Percentiles rank a stretch among this genome's conserved stretches.
These are phyloP conservation scores for Ypsolopha scabrella DNA, from an alignment of 2,888 invertebrate genomes.

Conservation along the genomic window DNA sequence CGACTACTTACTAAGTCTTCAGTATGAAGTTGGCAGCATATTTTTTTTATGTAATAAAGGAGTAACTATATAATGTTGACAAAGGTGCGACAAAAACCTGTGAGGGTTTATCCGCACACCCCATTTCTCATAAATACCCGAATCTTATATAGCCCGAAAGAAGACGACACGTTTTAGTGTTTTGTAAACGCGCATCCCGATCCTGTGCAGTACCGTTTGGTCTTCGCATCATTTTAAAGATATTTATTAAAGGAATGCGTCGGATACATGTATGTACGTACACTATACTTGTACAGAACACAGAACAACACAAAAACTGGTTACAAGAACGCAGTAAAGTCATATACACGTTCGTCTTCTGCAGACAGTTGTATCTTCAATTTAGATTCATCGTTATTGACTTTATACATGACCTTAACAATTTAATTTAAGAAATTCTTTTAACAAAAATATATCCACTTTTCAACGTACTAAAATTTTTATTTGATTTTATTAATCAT, in stretches of 20 bases:
- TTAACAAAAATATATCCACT: background rate
- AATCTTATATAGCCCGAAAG: background rate
- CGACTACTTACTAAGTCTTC: no score
- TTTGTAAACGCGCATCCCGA: background rate
- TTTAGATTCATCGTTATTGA: conserved; percentile 21
- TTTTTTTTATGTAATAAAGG: no score
- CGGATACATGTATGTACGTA: conserved; percentile 20
- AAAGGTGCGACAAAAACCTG: no score
- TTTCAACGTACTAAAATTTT: no score
- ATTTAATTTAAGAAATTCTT: background rate
- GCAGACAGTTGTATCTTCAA: background rate
- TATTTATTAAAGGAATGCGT: conserved; percentile 48
- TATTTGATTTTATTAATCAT: no score
- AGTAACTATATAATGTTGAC: no score
- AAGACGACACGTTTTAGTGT: no score
- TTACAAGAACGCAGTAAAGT: conserved; percentile 19
- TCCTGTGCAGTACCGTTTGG: background rate
- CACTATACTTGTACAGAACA: background rate
- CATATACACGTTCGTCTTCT: no score
- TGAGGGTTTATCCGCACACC: no score
- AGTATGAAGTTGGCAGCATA: no score
- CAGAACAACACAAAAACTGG: conserved; percentile 36
- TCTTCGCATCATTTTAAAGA: conserved; percentile 22
- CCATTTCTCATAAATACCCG: background rate
- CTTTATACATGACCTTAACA: conserved; percentile 19